Percentiles rank a stretch among this genome's conserved stretches.
Evolutionary conservation across 1,140 invertebrate genomes (phyloP).

Genomic region (Caerostris extrusa): DNA sequence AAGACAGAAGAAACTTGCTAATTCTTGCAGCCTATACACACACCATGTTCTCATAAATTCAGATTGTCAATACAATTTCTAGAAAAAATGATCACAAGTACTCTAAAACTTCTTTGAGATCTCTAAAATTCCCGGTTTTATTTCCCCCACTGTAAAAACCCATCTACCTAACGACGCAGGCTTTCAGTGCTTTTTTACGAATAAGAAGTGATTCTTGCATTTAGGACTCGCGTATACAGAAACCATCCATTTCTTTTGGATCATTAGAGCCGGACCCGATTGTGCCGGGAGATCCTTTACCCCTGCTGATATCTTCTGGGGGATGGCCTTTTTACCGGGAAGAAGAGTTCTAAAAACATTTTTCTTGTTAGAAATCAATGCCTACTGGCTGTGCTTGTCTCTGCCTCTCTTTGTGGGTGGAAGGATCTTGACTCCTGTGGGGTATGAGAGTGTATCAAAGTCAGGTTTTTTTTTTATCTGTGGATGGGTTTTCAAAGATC

Average conservation of each 20-base stretch:
- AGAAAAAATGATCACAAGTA: neutral
- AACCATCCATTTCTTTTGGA: conserved; percentile 26
- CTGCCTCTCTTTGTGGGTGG: neutral
- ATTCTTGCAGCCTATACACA: no score
- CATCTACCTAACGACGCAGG: conserved; percentile 15
- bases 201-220: conserved; percentile 26
- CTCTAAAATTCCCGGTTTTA: neutral
- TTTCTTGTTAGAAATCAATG: conserved; percentile 60
- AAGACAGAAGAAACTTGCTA: no score
- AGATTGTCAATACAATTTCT: neutral
- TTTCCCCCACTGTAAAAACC: conserved; percentile 8
- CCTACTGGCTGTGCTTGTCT: neutral
- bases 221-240: neutral
- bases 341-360: conserved; percentile 58
- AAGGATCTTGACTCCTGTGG: neutral
- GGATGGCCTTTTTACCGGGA: neutral
- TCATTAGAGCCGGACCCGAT: conserved; percentile 48
- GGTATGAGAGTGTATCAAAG: neutral
- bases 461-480: neutral
- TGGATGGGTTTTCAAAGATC: neutral
- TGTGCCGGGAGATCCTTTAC: conserved; percentile 6
- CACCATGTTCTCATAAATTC: neutral
- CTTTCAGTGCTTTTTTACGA: neutral
- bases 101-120: neutral
- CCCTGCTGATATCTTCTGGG: conserved; percentile 31